Evolutionary conservation across 1,140 invertebrate genomes (phyloP).

Genomic region (Dendrolimus punctatus): DNA sequence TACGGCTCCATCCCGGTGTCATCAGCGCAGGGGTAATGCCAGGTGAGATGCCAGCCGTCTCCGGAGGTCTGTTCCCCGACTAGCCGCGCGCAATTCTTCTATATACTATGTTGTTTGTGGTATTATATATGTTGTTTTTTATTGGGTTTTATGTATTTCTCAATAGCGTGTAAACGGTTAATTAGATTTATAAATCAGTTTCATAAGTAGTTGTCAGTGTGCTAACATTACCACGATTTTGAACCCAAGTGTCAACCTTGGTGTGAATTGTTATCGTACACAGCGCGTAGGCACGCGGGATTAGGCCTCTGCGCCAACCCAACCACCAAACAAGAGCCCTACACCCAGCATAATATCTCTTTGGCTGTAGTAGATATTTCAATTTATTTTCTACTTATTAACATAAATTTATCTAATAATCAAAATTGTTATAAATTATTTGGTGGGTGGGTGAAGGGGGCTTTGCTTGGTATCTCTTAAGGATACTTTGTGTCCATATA

Average conservation of each 20-base stretch:
- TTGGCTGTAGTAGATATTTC: conserved; percentile 20
- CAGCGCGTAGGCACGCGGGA: conserved; percentile 61
- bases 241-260: conserved; percentile 18
- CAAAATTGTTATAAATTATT: conserved; percentile 34
- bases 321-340: conserved; percentile 72
- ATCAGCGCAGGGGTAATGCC: conserved; percentile 88
- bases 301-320: conserved; percentile 63
- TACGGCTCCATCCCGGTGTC: conserved; percentile 91
- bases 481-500: too few relatives aligned
- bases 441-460: conserved; percentile 73
- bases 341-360: conserved; percentile 52
- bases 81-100: conserved; percentile 46
- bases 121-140: too few relatives aligned
- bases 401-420: not conserved
- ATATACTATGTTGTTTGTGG: not conserved
- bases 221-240: conserved; percentile 30
- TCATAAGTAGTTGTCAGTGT: conserved; percentile 24
- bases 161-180: not conserved
- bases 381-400: conserved; percentile 11
- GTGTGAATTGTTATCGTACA: conserved; percentile 18
- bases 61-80: conserved; percentile 60
- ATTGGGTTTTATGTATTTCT: too few relatives aligned
- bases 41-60: conserved; percentile 72
- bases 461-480: conserved; percentile 73
- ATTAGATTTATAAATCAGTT: conserved; percentile 11